Evolutionary conservation across 2,888 invertebrate genomes (phyloP).

Genomic region (Pseudococcus viburni): DNA sequence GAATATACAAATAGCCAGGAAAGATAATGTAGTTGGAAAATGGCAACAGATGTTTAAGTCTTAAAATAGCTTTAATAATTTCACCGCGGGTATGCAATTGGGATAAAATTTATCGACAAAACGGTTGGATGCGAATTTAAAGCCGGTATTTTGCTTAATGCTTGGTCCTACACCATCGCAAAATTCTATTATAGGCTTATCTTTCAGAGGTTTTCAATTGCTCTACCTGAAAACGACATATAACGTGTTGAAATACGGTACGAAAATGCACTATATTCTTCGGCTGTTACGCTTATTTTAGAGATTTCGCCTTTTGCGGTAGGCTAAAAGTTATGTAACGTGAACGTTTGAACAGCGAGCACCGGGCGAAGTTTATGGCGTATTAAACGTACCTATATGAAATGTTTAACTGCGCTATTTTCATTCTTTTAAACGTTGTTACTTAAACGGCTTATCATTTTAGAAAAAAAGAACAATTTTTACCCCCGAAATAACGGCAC

Average conservation of each 20-base stretch:
- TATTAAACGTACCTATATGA: conserved; percentile 29
- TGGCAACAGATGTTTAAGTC: conserved; percentile 32
- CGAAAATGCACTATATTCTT: conserved; percentile 9
- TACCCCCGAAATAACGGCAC: neutral
- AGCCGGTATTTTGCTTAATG: neutral
- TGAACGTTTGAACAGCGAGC: neutral
- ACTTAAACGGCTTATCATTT: conserved; percentile 18
- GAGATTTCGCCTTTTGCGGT: neutral
- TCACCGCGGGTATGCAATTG: conserved; percentile 22
- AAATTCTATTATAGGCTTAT: conserved; percentile 31
- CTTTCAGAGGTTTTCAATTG: conserved; percentile 35
- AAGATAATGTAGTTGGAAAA: conserved; percentile 10
- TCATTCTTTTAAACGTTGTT: conserved; percentile 5
- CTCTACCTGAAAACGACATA: conserved; percentile 15
- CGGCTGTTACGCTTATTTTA: conserved; percentile 17
- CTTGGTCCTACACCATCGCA: conserved; percentile 4
- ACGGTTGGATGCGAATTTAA: neutral
- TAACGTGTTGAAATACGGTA: conserved; percentile 24
- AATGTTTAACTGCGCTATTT: conserved; percentile 43
- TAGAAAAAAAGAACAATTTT: neutral
- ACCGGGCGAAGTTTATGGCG: conserved; percentile 7
- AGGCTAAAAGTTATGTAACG: conserved; percentile 29
- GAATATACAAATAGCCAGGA: too few relatives aligned
- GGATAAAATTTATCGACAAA: conserved; percentile 38
- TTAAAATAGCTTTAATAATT: conserved; percentile 44